Evolutionary conservation across 2,113 vertebrate species (phyloP).

Genomic region (Tapirus terrestris): DNA sequence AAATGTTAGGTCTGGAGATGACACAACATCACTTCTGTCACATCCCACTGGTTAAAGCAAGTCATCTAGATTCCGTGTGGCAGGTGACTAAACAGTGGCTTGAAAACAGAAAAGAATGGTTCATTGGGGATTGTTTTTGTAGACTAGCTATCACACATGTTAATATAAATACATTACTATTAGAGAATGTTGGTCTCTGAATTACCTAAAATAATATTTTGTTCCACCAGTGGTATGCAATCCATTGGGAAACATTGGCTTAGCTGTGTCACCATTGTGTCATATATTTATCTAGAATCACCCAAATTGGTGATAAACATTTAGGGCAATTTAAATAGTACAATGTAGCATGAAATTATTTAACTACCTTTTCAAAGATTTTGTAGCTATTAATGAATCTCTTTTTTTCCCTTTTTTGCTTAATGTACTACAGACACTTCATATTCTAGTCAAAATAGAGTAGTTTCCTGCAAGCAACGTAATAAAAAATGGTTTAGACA

Average conservation of each 20-base stretch:
- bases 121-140: not conserved
- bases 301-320: not conserved
- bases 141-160: not conserved
- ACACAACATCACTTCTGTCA: not conserved
- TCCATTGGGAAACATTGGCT: not conserved
- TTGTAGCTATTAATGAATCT: slow-evolving; percentile 34
- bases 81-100: not conserved
- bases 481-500: slow-evolving; percentile 52
- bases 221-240: not conserved
- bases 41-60: not conserved
- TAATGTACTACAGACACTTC: not conserved
- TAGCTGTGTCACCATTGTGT: not conserved
- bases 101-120: not conserved
- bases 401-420: not conserved
- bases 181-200: not conserved
- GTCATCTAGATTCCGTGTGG: not conserved
- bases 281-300: not conserved
- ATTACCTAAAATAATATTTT: slow-evolving; percentile 6
- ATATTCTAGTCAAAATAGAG: slow-evolving; percentile 39
- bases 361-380: slow-evolving; percentile 25
- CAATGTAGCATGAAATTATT: not conserved
- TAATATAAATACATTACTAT: not conserved
- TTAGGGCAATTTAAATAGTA: slow-evolving; percentile 6
- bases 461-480: not conserved
- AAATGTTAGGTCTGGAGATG: not conserved